phyloP scores from a whole-genome alignment of 2,113 vertebrate genomes.

The Thinocorus orbignyianus region DNA sequence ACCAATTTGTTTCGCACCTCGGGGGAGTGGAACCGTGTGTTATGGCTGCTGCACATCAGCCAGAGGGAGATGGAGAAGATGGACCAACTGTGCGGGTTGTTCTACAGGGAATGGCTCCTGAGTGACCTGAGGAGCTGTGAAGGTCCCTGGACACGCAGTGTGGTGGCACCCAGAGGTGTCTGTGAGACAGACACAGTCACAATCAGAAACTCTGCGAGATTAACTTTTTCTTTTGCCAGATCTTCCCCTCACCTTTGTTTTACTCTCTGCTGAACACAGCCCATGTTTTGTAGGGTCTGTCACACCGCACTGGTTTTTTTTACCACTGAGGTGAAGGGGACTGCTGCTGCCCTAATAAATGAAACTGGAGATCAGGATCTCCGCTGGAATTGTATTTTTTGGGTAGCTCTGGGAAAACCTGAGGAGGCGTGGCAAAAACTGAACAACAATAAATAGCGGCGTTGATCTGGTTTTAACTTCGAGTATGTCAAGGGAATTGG shows the following conservation, averaged over 20 bases:
- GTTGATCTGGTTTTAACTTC: not conserved
- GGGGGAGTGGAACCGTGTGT: not conserved
- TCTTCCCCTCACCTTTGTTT: not conserved
- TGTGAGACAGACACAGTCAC: rapidly evolving
- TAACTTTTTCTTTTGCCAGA: not conserved
- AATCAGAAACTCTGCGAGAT: not conserved
- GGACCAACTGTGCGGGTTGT: rapidly evolving
- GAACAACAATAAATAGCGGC: not conserved
- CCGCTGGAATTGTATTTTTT: not conserved
- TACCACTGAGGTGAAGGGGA: not conserved
- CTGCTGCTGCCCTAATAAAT: not conserved
- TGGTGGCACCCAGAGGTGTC: not conserved
- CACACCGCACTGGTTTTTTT: not conserved
- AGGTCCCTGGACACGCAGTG: rapidly evolving
- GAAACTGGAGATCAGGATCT: not conserved
- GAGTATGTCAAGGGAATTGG: not conserved
- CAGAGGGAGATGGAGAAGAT: not conserved
- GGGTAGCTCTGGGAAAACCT: not conserved
- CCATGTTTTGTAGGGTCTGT: not conserved
- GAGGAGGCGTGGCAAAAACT: not conserved
- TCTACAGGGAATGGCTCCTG: rapidly evolving
- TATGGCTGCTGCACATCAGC: not conserved
- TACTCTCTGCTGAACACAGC: not conserved
- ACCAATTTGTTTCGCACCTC: not conserved
- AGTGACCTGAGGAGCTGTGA: rapidly evolving